These are phyloP conservation scores for Erinaceus europaeus DNA, from an alignment of 2,113 vertebrate genomes.

Conservation along the genomic window DNA sequence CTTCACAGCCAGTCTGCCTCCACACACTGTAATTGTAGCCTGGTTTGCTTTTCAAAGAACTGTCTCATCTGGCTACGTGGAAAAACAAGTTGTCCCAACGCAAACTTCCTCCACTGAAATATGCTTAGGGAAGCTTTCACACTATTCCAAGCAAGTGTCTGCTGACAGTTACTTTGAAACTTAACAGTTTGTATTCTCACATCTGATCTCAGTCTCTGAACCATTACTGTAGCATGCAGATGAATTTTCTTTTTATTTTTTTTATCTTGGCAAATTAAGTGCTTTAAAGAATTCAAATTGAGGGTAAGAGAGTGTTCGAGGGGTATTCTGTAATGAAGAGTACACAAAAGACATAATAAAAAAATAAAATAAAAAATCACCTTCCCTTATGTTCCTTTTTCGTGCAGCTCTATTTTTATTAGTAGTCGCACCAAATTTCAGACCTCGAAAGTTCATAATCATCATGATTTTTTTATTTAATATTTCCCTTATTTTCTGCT, in stretches of 20 bases:
- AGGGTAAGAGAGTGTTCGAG: not conserved
- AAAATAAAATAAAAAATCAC: not conserved
- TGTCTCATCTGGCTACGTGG: slow-evolving; percentile 29
- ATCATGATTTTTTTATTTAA: not conserved
- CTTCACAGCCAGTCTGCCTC: slow-evolving; percentile 33
- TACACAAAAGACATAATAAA: not conserved
- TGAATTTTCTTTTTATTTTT: no score
- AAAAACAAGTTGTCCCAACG: not conserved
- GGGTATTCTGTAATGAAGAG: not conserved
- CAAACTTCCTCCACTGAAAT: slow-evolving; percentile 14
- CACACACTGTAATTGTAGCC: slow-evolving; percentile 42
- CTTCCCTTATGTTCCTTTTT: not conserved
- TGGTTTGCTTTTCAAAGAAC: slow-evolving; percentile 21
- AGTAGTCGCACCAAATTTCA: not conserved
- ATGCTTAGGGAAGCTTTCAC: not conserved
- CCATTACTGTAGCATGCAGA: not conserved
- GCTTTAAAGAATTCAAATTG: slow-evolving; percentile 16
- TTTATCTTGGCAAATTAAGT: not conserved
- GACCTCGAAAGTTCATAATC: not conserved
- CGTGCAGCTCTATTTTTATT: not conserved
- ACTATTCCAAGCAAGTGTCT: not conserved
- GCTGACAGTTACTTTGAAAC: not conserved
- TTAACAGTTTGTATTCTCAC: not conserved
- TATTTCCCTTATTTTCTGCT: not conserved
- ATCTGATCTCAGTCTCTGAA: not conserved